These are phyloP conservation scores for Troilus luridus DNA, from an alignment of 2,888 invertebrate genomes.

Conservation along the genomic window DNA sequence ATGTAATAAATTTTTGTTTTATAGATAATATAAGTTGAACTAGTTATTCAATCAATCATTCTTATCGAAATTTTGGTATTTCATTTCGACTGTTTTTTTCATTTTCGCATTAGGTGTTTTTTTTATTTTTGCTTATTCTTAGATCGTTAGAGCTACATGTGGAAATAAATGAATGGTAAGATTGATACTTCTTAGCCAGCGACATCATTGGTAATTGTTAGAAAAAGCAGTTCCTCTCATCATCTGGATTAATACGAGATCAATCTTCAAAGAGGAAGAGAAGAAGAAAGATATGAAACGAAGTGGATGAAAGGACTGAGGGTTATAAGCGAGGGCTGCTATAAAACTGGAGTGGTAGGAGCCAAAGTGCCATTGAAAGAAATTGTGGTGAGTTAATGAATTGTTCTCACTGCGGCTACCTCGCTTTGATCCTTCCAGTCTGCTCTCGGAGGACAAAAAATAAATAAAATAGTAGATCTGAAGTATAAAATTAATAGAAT, in stretches of 20 bases:
- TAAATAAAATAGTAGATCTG: background rate
- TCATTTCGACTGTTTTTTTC: too few relatives aligned
- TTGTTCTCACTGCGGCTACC: slow-evolving; percentile 20
- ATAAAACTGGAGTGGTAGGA: slow-evolving; percentile 35
- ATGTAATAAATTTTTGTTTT: too few relatives aligned
- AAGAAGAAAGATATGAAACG: slow-evolving; percentile 16
- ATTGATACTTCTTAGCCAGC: background rate
- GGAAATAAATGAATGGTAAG: too few relatives aligned
- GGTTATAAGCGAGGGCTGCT: slow-evolving; percentile 9
- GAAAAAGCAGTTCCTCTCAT: background rate
- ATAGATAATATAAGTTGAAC: too few relatives aligned
- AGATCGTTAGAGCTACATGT: too few relatives aligned
- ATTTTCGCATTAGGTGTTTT: too few relatives aligned
- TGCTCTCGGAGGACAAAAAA: background rate
- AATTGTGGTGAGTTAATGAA: slow-evolving; percentile 34
- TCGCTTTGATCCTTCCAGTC: slow-evolving; percentile 7
- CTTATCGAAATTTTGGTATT: too few relatives aligned
- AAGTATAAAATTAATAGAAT: slow-evolving; percentile 40
- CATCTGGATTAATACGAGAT: background rate
- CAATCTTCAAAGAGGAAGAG: background rate
- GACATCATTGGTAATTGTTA: too few relatives aligned
- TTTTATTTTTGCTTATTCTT: too few relatives aligned
- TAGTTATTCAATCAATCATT: too few relatives aligned
- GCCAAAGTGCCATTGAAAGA: slow-evolving; percentile 42
- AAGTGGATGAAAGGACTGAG: background rate